Evolutionary conservation across 53 echinoderm and acorn worm genomes (phyloP).

Genomic region (Echinometra lucunter): DNA sequence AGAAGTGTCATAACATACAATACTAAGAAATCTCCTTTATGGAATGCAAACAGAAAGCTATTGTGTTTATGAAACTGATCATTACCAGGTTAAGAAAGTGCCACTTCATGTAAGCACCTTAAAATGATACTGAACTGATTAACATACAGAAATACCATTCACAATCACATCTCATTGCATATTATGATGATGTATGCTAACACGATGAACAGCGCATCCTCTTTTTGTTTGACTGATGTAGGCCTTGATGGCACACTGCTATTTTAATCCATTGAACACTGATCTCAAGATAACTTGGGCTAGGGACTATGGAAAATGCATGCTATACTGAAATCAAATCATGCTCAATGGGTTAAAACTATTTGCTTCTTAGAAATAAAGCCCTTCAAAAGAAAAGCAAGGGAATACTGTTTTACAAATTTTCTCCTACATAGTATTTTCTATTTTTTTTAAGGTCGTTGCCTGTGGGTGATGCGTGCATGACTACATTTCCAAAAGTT

Average conservation of each 20-base stretch:
- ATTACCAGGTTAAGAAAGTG: no score
- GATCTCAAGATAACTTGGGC: no score
- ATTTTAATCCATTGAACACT: no score
- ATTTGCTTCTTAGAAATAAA: neutral
- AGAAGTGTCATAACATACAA: no score
- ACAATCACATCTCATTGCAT: neutral
- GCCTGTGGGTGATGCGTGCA: neutral
- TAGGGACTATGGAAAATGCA: no score
- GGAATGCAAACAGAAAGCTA: no score
- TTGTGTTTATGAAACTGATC: no score
- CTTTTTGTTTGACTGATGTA: neutral
- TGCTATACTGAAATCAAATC: no score
- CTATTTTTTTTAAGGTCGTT: neutral
- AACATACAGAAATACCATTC: neutral
- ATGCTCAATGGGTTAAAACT: neutral
- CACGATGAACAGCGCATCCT: neutral
- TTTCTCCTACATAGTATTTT: neutral
- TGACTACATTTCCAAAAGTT: neutral
- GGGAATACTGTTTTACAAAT: neutral
- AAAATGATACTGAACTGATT: neutral
- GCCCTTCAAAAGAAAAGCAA: neutral
- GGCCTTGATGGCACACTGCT: neutral
- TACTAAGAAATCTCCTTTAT: no score
- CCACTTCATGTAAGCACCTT: no score
- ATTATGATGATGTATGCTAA: neutral